phyloP scores from a whole-genome alignment of 92 coral and sea anemone species.

The Heteractis magnifica region DNA sequence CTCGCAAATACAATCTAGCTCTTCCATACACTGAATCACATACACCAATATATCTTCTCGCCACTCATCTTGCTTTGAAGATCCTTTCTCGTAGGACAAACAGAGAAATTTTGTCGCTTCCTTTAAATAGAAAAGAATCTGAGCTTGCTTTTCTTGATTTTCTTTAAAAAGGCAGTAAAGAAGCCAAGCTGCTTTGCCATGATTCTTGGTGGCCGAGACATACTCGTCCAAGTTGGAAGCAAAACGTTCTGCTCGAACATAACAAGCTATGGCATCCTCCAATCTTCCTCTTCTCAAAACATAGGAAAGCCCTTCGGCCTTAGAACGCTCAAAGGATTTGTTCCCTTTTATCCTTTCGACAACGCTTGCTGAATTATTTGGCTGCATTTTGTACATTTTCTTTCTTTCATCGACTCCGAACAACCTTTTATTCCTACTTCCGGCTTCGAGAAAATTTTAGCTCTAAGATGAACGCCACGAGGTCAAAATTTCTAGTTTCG shows the following conservation, averaged over 20 bases:
- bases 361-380: background rate
- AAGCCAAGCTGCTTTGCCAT: slow-evolving; percentile 79
- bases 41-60: slow-evolving; percentile 46
- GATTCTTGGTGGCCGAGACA: slow-evolving; percentile 75
- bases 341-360: slow-evolving; percentile 43
- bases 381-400: background rate
- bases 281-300: slow-evolving; percentile 27
- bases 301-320: slow-evolving; percentile 30
- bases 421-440: too few relatives aligned
- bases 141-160: slow-evolving; percentile 29
- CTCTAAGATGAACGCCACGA: too few relatives aligned
- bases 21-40: slow-evolving; percentile 62
- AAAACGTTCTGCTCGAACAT: slow-evolving; percentile 36
- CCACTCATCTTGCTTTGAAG: slow-evolving; percentile 63
- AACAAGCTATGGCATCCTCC: slow-evolving; percentile 34
- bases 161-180: slow-evolving; percentile 51
- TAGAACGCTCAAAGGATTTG: slow-evolving; percentile 13
- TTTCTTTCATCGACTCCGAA: too few relatives aligned
- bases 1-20: slow-evolving; percentile 43
- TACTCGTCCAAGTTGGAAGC: slow-evolving; percentile 34
- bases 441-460: too few relatives aligned
- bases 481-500: too few relatives aligned
- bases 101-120: slow-evolving; percentile 63
- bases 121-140: slow-evolving; percentile 50
- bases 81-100: slow-evolving; percentile 53